Evolutionary conservation across 1,140 invertebrate species (phyloP), one percentile per base, ranked within the genome.

Genomic region (Nasonia longicornis): DNA sequence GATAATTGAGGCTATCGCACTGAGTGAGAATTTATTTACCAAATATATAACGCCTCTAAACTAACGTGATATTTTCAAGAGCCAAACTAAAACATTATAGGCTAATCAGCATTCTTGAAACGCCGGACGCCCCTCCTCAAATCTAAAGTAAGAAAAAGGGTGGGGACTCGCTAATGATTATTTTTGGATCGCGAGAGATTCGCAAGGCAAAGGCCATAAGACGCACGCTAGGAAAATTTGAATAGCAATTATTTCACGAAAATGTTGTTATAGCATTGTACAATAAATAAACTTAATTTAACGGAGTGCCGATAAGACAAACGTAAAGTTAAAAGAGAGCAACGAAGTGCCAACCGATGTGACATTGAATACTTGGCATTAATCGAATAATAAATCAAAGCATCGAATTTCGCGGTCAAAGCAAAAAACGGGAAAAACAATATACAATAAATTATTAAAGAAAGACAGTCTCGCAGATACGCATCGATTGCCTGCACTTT

Each of bases 41-140:
- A 52, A 52, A 16, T 16, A 52, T 20, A 52, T 14, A 14, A 3
- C 48, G 48, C 16, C 20, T 20, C 0, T 16, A 20, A 58, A 58
- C n/a, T 0, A 58, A 58, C 12, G 26, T 3, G 64, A 31, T 29
- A 67, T 67, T 67, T 67, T 12, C 20, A 16, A 26, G 64, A 29
- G 11, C 64, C 3, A 7, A 58, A 58, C 12, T n/a, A 8, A 67
- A 7, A 12, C 64, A 29, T 67, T 35, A 35, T 7, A 67, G 7
- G 64, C 64, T 31, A 67, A 67, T 67, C 64, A 67, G 12, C 10
- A 67, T 26, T 67, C 64, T 67, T 20, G 64, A 29, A 66, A 66
- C 64, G 22, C n/a, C 64, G 26, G 64, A 66, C 12, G 0, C 26
- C 16, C 3, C 64, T 66, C 14, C 16, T 52, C 11, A 66, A 3